Base-by-base conservation (phyloP, 2,888 invertebrate genomes). In the Salticus scenicus region DNA sequence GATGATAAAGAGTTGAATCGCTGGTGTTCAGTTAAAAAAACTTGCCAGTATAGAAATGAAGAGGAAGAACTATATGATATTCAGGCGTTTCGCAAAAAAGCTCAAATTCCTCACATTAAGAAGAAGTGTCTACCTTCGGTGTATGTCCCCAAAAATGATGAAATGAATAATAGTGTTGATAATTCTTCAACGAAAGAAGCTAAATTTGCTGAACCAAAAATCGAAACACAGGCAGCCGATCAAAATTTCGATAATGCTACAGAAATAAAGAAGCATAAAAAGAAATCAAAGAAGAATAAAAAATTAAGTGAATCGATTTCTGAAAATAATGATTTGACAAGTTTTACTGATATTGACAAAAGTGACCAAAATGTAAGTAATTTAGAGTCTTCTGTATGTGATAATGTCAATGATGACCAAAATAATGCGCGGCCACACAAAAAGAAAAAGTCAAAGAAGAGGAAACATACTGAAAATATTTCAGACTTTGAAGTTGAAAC, bases 1-100 rank as follows among this genome's bases (percentile, higher is more conserved):
- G 95, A 97, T 90, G 99, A 99, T 91, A 95, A 94, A 89, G 98
- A 99, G 91, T 92, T 99, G 10, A 99, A 99, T 90, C 94, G 94
- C 89, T 99, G 99, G 99, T 97, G 95, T 89, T 96, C 98, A 0
- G 91, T 98, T 4, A 98, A 97, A 92, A 97, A 95, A 92, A 93
- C 96, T 0, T 93, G 95, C n/a, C 95, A 95, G 90, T 94, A 95
- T 89, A 91, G 92, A 37, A 94, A 96, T 0, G 94, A 95, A 5
- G 92, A 95, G 78, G 94, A 94, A 17, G 98, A 99, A 92, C 93
- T 93, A 87, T 94, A 94, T 79, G 98, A 98, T 87, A 93, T 95
- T 14, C 94, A 94, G 85, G 93, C 94, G 0, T 99, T 95, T 91
- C 91, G 93, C 88, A 93, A 94, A 89, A 97, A 95, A 91, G 94